Conservation (phyloP, 2,113 vertebrate genomes). For the Chlorodrepanis virens region DNA sequence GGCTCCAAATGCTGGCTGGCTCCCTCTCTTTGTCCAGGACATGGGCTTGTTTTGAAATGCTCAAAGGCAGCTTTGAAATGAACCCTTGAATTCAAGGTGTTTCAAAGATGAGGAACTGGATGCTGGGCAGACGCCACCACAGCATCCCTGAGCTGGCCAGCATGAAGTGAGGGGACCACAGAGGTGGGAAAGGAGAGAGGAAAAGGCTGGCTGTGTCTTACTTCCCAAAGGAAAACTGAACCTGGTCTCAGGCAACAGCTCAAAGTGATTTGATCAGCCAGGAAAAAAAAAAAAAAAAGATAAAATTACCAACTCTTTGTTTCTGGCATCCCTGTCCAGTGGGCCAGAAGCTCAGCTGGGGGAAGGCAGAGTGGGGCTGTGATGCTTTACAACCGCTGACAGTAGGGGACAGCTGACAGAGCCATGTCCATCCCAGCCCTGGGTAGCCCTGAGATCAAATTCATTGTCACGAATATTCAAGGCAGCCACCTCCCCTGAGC, state of each 20-base stretch:
- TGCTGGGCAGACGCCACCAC: slow-evolving; percentile 44
- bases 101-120: slow-evolving; percentile 66
- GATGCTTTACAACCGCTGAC: neutral
- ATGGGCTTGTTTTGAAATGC: slow-evolving; percentile 63
- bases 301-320: neutral
- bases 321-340: neutral
- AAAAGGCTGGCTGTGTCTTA: neutral
- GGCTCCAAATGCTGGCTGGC: slow-evolving; percentile 40
- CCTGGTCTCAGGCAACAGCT: neutral
- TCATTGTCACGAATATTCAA: neutral
- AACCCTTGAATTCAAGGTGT: slow-evolving; percentile 71
- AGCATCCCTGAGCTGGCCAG: neutral
- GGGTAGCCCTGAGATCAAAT: neutral
- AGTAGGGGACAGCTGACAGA: neutral
- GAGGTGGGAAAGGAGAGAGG: neutral
- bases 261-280: neutral
- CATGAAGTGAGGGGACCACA: neutral
- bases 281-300: neutral
- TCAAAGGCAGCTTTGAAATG: slow-evolving; percentile 71
- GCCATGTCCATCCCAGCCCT: neutral
- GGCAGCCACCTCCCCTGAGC: neutral
- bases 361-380: neutral
- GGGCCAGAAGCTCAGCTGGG: neutral
- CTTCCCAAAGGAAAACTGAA: neutral
- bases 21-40: slow-evolving; percentile 62